phyloP scores from a whole-genome alignment of 2,888 invertebrate species.

The Kryphioiulus occultus region DNA sequence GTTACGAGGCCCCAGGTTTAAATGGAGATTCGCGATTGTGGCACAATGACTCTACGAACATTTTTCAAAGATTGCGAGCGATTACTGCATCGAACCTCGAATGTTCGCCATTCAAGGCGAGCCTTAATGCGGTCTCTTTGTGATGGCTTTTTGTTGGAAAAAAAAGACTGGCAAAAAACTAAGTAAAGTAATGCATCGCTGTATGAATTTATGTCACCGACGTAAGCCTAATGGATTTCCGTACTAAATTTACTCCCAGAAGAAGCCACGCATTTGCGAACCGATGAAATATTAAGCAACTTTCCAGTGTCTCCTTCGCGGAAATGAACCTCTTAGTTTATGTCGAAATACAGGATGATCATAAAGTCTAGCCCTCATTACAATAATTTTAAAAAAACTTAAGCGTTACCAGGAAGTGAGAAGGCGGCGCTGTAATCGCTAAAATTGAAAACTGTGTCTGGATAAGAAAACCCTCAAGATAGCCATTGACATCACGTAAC shows the following conservation, averaged over 20 bases:
- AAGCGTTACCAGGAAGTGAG: too few relatives aligned
- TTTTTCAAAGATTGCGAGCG: not conserved
- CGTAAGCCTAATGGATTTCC: conserved; percentile 6
- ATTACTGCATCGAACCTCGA: conserved; percentile 7
- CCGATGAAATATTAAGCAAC: not conserved
- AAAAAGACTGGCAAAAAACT: conserved; percentile 6
- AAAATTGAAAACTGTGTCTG: too few relatives aligned
- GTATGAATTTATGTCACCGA: conserved; percentile 4
- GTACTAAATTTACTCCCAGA: not conserved
- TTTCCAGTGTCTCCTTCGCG: too few relatives aligned
- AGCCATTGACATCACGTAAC: too few relatives aligned
- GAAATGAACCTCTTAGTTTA: too few relatives aligned
- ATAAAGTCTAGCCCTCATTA: too few relatives aligned
- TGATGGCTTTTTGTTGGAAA: not conserved
- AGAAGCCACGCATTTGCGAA: not conserved
- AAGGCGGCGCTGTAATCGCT: too few relatives aligned
- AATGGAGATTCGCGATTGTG: not conserved
- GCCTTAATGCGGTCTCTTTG: not conserved
- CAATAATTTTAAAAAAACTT: too few relatives aligned
- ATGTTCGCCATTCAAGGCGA: not conserved
- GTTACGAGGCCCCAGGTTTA: not conserved
- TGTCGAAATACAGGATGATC: too few relatives aligned
- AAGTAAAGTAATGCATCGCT: not conserved
- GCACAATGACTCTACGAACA: not conserved
- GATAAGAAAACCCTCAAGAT: too few relatives aligned